Conservation (phyloP, 2,888 invertebrate species). For the Oscheius sp. region DNA sequence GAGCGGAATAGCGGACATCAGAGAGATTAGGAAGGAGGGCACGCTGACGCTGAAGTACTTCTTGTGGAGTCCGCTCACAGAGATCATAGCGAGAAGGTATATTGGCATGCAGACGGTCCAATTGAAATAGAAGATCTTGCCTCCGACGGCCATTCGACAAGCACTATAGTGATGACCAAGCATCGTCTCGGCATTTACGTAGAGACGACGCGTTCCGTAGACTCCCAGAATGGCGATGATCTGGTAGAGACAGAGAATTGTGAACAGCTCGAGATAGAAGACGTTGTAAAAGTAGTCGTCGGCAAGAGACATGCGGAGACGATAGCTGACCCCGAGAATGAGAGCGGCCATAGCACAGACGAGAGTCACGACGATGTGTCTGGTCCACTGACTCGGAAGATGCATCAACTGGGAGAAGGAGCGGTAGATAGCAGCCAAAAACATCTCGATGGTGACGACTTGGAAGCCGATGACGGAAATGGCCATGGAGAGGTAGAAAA, state of each 20-base stretch:
- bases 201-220: slow-evolving; percentile 17
- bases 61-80: slow-evolving; percentile 10
- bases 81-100: neutral
- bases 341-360: slow-evolving; percentile 7
- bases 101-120: slow-evolving; percentile 20
- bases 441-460: slow-evolving; percentile 28
- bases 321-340: slow-evolving; percentile 8
- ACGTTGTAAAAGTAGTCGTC: slow-evolving; percentile 22
- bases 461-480: slow-evolving; percentile 27
- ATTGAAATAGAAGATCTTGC: neutral
- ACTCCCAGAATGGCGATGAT: neutral
- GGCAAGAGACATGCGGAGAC: neutral
- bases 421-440: slow-evolving; percentile 20
- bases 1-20: slow-evolving; percentile 12
- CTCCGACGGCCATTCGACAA: neutral
- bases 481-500: slow-evolving; percentile 32
- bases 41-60: neutral
- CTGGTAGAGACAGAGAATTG: slow-evolving; percentile 14
- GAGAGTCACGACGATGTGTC: neutral
- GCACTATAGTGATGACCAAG: neutral
- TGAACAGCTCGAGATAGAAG: slow-evolving; percentile 6
- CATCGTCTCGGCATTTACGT: slow-evolving; percentile 29
- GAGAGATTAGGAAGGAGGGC: neutral
- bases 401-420: slow-evolving; percentile 18
- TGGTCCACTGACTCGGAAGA: neutral